Conservation (phyloP, 2,113 vertebrate species). For the Sphaerodactylus townsendi region DNA sequence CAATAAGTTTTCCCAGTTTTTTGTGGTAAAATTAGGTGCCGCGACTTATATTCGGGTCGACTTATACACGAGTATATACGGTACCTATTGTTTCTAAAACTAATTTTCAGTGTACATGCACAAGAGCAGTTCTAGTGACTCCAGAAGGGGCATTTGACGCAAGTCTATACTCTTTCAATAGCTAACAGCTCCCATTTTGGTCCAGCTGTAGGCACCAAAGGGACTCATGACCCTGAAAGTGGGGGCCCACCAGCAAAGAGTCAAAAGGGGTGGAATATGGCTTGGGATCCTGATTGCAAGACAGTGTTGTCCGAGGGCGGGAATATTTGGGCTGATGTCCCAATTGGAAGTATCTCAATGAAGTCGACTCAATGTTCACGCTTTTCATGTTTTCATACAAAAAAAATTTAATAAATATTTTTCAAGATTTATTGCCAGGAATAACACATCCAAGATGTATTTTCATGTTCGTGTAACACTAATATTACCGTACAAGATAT, state of each 20-base stretch:
- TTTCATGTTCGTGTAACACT: constrained; percentile 91
- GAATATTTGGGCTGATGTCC: not conserved
- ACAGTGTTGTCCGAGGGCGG: not conserved
- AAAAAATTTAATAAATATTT: constrained; percentile 99
- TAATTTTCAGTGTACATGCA: no score
- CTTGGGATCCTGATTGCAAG: no score
- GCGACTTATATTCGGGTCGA: no score
- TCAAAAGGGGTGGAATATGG: no score
- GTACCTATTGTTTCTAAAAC: no score
- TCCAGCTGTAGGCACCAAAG: not conserved
- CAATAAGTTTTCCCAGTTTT: no score
- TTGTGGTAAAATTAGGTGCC: no score
- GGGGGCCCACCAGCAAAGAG: no score
- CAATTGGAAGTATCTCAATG: not conserved
- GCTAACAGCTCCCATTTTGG: not conserved
- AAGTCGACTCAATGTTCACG: constrained; percentile 71
- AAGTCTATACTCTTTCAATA: not conserved
- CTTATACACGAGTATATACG: no score
- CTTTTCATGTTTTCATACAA: constrained; percentile 93
- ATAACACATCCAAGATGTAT: constrained; percentile 89
- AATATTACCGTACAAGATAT: constrained; percentile 90
- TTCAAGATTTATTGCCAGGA: constrained; percentile 97
- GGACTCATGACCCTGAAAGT: no score
- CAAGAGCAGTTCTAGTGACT: no score
- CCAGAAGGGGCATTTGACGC: no score